A percentile compares a stretch with the other conserved stretches of the same genome.
Evolutionary conservation across 2,888 invertebrate genomes (phyloP).

Genomic region (Alcis repandata): DNA sequence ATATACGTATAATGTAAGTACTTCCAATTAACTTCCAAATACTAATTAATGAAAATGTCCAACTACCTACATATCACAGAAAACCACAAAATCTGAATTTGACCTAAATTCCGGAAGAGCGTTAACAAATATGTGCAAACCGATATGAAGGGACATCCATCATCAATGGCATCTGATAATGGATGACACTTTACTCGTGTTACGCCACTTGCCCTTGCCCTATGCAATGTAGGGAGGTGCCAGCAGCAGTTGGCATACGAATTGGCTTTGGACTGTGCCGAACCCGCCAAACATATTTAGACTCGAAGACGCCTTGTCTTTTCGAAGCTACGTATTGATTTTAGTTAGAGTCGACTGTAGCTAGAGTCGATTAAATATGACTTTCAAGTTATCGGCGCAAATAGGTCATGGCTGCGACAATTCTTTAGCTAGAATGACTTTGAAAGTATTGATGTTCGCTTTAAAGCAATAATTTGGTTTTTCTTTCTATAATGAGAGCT

Average conservation of each 20-base stretch:
- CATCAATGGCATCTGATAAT: constrained; percentile 39
- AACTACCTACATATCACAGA: too few relatives aligned
- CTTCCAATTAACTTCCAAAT: too few relatives aligned
- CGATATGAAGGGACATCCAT: constrained; percentile 16
- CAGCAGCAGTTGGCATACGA: constrained; percentile 74
- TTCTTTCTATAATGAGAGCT: too few relatives aligned
- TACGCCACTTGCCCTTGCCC: constrained; percentile 51
- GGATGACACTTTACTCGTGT: constrained; percentile 29
- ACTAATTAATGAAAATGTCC: too few relatives aligned
- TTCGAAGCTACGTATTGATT: background rate
- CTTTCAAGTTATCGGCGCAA: constrained; percentile 1
- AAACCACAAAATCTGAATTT: constrained; percentile 5
- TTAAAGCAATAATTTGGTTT: background rate
- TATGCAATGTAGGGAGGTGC: constrained; percentile 72
- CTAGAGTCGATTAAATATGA: background rate
- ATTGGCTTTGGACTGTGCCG: constrained; percentile 64
- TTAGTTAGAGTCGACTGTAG: constrained; percentile 1
- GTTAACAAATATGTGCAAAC: constrained; percentile 7
- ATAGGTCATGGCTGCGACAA: constrained; percentile 1
- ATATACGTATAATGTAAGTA: too few relatives aligned
- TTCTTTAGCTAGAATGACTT: background rate
- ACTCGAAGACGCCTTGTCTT: constrained; percentile 74
- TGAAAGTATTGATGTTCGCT: background rate
- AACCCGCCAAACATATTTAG: constrained; percentile 77
- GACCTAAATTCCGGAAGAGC: constrained; percentile 17